Conservation (phyloP, 53 echinoderm and acorn worm genomes). For the Astropecten irregularis region DNA sequence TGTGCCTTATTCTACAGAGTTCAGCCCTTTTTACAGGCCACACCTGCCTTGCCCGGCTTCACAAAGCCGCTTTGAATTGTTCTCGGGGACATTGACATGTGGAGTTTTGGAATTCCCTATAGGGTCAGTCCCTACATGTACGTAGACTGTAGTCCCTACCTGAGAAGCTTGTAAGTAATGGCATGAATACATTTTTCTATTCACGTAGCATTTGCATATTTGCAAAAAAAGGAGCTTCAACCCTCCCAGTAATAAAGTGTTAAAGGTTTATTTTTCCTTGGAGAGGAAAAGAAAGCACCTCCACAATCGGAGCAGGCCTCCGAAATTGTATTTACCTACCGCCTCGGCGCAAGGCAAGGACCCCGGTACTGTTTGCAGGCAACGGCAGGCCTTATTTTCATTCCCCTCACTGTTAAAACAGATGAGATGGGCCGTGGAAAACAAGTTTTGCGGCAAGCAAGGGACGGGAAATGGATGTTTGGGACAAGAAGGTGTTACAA, state of each 20-base stretch:
- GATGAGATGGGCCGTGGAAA: conserved; percentile 20
- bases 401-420: conserved; percentile 41
- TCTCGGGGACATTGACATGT: too few relatives aligned
- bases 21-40: too few relatives aligned
- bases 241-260: background rate
- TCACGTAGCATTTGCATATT: background rate
- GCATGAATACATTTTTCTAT: background rate
- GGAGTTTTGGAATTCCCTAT: too few relatives aligned
- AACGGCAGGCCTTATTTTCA: conserved; percentile 25
- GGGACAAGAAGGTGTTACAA: conserved; percentile 13
- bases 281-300: conserved; percentile 16
- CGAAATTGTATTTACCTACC: conserved; percentile 14
- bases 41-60: too few relatives aligned
- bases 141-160: too few relatives aligned
- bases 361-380: conserved; percentile 20
- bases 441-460: background rate
- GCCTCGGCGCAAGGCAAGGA: background rate
- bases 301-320: background rate
- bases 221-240: background rate
- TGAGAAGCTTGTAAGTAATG: too few relatives aligned
- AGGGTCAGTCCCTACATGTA: too few relatives aligned
- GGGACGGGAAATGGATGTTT: background rate
- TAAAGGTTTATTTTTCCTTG: conserved; percentile 6
- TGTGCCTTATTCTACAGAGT: too few relatives aligned
- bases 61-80: too few relatives aligned